phyloP scores from a whole-genome alignment of 2,797 vertebrate genomes.

The Danio kyathit region DNA sequence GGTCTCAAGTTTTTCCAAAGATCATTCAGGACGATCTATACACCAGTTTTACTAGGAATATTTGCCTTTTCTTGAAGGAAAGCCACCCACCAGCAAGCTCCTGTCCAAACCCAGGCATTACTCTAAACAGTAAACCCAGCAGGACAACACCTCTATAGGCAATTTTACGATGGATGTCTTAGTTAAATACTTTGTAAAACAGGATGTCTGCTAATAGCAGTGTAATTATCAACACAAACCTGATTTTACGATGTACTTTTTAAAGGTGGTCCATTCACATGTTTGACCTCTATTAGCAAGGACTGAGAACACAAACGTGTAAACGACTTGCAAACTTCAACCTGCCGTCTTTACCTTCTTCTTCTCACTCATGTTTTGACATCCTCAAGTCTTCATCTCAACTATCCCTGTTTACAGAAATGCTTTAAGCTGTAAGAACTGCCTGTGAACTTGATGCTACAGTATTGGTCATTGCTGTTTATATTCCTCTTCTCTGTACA shows the following conservation, averaged over 20 bases:
- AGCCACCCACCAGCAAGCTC: slow-evolving; percentile 86
- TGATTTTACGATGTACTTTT: neutral
- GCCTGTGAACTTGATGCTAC: slow-evolving; percentile 11
- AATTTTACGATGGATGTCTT: neutral
- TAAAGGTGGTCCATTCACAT: neutral
- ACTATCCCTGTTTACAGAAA: slow-evolving; percentile 50
- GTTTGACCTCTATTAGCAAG: neutral
- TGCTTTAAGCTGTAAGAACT: slow-evolving; percentile 35
- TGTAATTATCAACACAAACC: neutral
- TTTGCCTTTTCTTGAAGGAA: slow-evolving; percentile 71
- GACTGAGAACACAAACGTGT: slow-evolving; percentile 4
- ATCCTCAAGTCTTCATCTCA: slow-evolving; percentile 45
- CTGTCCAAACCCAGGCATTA: slow-evolving; percentile 60
- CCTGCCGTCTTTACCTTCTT: slow-evolving; percentile 6
- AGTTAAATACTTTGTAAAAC: slow-evolving; percentile 12
- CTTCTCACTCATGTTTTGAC: neutral
- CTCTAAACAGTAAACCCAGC: neutral
- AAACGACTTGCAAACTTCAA: slow-evolving; percentile 24
- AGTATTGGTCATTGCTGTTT: slow-evolving; percentile 29
- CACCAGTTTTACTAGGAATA: slow-evolving; percentile 74
- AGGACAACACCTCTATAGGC: neutral
- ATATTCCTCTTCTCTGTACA: slow-evolving; percentile 37
- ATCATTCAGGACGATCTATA: slow-evolving; percentile 51
- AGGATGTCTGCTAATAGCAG: neutral
- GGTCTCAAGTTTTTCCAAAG: slow-evolving; percentile 72